phyloP scores from a whole-genome alignment of 2,113 vertebrate genomes.

The Tonatia bakeri region DNA sequence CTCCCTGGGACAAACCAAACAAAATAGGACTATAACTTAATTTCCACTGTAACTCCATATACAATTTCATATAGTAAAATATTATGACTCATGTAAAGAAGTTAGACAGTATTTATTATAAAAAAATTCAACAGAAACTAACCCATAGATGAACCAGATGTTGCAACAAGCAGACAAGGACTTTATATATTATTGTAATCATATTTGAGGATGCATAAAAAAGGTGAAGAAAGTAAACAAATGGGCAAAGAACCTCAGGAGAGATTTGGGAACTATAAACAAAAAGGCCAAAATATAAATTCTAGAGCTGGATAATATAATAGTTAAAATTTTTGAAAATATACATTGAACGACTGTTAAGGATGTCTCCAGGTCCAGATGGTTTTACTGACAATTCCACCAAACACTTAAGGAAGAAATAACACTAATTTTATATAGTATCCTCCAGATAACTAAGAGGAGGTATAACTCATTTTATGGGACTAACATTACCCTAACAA shows the following conservation, averaged over 20 bases:
- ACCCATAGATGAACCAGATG: background rate
- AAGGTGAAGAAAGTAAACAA: slow-evolving; percentile 25
- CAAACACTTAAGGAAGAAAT: background rate
- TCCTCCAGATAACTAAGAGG: background rate
- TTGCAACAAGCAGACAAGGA: background rate
- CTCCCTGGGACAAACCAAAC: background rate
- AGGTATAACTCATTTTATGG: background rate
- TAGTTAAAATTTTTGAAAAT: background rate
- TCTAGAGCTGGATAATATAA: background rate
- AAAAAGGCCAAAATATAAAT: background rate
- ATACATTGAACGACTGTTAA: background rate
- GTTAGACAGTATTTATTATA: background rate
- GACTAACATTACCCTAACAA: background rate
- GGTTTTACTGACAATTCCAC: background rate
- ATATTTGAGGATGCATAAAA: background rate
- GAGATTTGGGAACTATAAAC: background rate
- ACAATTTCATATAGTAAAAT: background rate
- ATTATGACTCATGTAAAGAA: background rate
- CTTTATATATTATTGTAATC: background rate
- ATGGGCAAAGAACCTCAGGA: background rate
- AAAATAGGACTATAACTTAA: background rate
- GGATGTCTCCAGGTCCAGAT: background rate
- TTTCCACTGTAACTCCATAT: background rate
- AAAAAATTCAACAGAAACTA: background rate
- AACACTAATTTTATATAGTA: background rate